These are phyloP conservation scores for Neoscelio sp. DNA, from an alignment of 2,888 invertebrate genomes.

Conservation along the genomic window DNA sequence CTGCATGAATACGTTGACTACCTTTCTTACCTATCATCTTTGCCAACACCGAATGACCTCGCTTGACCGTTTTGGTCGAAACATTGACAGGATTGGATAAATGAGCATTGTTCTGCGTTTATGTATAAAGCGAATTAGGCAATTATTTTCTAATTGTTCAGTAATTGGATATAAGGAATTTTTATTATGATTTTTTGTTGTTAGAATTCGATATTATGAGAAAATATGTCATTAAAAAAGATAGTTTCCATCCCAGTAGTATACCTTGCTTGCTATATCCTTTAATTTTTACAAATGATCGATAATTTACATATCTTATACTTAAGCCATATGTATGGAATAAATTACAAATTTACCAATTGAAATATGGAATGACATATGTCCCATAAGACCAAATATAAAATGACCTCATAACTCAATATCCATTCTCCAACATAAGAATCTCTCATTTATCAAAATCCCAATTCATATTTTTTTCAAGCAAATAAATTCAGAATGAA, in stretches of 20 bases:
- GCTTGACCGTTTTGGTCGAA: constrained; percentile 28
- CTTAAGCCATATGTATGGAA: constrained; percentile 44
- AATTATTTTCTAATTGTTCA: constrained; percentile 28
- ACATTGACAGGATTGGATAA: not conserved
- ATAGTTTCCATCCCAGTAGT: too few species aligned
- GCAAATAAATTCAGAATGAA: constrained; percentile 40
- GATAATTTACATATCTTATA: constrained; percentile 27
- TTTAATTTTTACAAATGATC: constrained; percentile 38
- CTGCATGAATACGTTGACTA: constrained; percentile 26
- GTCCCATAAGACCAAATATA: constrained; percentile 28
- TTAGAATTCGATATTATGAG: too few species aligned
- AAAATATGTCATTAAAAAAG: too few species aligned
- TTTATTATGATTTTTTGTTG: constrained; percentile 1
- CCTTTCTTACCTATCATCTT: constrained; percentile 49
- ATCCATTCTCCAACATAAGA: constrained; percentile 46
- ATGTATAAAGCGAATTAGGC: not conserved
- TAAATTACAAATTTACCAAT: constrained; percentile 53
- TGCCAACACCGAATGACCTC: constrained; percentile 31
- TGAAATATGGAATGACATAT: constrained; percentile 36
- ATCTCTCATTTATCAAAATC: constrained; percentile 41
- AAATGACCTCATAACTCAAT: constrained; percentile 54
- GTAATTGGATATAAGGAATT: too few species aligned
- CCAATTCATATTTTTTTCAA: constrained; percentile 49
- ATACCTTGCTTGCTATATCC: too few species aligned
- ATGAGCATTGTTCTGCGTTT: not conserved